phyloP scores from a whole-genome alignment of 1,140 invertebrate genomes.

The Listronotus oregonensis region DNA sequence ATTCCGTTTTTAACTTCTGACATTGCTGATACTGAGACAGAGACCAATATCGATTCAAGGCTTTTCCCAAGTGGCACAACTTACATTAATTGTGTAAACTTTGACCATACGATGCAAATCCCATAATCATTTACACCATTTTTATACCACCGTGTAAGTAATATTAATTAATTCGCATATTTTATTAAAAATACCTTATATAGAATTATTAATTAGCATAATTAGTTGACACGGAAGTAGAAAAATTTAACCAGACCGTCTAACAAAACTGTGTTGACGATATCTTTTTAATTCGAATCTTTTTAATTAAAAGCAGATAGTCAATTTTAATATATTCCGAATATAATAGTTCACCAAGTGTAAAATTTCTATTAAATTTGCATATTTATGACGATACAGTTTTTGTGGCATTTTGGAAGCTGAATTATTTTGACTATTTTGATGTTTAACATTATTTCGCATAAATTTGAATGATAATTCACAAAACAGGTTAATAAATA shows the following conservation, averaged over 20 bases:
- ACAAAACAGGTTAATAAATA: slow-evolving; percentile 16
- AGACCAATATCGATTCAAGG: too few species aligned
- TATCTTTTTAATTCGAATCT: slow-evolving; percentile 5
- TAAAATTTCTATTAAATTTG: slow-evolving; percentile 34
- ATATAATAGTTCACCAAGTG: slow-evolving; percentile 27
- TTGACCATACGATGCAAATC: too few species aligned
- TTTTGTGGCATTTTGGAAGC: slow-evolving; percentile 33
- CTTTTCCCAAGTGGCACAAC: too few species aligned
- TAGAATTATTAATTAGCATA: background rate
- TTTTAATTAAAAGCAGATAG: slow-evolving; percentile 9
- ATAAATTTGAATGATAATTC: slow-evolving; percentile 32
- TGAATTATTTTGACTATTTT: slow-evolving; percentile 31
- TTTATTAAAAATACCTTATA: too few species aligned
- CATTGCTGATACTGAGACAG: too few species aligned
- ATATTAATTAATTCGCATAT: too few species aligned
- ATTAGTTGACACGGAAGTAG: background rate
- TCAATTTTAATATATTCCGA: slow-evolving; percentile 28
- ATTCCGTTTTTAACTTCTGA: too few species aligned
- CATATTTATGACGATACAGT: slow-evolving; percentile 32
- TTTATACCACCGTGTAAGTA: too few species aligned
- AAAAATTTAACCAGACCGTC: background rate
- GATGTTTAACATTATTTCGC: slow-evolving; percentile 34
- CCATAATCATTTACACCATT: too few species aligned
- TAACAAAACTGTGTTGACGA: background rate
- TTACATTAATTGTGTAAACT: too few species aligned